These are phyloP conservation scores for Caenorhabditis sp. DNA, from an alignment of 2,888 invertebrate genomes.

Conservation along the genomic window DNA sequence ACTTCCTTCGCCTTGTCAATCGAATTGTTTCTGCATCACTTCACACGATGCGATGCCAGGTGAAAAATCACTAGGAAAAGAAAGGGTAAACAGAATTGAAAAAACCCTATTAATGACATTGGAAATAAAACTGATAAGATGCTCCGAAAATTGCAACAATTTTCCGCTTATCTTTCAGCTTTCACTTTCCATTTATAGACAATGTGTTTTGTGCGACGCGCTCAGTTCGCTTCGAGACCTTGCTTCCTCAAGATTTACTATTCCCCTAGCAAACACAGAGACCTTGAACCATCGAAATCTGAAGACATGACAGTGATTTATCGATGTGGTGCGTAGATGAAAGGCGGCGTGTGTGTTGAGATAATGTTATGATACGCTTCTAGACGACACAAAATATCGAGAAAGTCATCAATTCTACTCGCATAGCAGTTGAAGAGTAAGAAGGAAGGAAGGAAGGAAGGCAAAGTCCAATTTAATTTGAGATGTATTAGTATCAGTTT, in stretches of 20 bases:
- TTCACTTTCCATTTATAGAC: constrained; percentile 15
- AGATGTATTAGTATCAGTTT: constrained; percentile 33
- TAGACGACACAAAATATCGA: constrained; percentile 10
- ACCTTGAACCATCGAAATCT: constrained; percentile 53
- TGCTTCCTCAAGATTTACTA: background rate
- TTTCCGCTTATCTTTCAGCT: constrained; percentile 10
- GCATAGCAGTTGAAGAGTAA: too few species aligned
- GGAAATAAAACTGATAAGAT: constrained; percentile 35
- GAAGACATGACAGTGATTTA: constrained; percentile 52
- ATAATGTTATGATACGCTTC: constrained; percentile 59
- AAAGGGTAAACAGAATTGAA: constrained; percentile 4
- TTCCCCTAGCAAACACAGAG: background rate
- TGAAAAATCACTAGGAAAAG: too few species aligned
- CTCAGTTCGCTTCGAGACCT: too few species aligned
- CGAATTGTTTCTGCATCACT: constrained; percentile 16
- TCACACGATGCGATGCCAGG: background rate
- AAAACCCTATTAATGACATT: constrained; percentile 32
- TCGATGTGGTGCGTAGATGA: constrained; percentile 42
- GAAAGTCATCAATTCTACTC: constrained; percentile 17
- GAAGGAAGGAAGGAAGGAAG: background rate
- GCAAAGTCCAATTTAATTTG: too few species aligned
- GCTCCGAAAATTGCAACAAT: constrained; percentile 36
- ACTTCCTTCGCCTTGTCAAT: background rate
- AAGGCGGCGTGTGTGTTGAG: constrained; percentile 28
- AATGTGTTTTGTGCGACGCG: constrained; percentile 26